Conservation (phyloP, 2,888 invertebrate genomes). For the Pheosia tremula region DNA sequence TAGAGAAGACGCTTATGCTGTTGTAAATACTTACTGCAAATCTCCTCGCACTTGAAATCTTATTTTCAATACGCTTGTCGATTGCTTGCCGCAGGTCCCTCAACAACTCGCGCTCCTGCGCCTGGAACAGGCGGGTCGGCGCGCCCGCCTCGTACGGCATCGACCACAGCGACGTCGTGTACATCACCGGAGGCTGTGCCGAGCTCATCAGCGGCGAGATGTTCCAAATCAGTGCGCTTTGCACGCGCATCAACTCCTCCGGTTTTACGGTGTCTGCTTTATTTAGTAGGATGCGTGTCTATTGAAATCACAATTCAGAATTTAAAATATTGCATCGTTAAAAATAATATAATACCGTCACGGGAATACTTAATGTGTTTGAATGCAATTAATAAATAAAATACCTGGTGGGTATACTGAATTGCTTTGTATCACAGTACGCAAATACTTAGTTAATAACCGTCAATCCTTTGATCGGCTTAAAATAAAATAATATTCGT, state of each 20-base stretch:
- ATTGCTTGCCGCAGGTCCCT: constrained; percentile 93
- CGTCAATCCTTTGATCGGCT: no score
- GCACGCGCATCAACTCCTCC: constrained; percentile 96
- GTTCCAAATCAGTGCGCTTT: constrained; percentile 97
- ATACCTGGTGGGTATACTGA: no score
- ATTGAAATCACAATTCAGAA: constrained; percentile 14
- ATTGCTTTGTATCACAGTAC: no score
- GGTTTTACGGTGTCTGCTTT: constrained; percentile 97
- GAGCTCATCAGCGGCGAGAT: constrained; percentile 98
- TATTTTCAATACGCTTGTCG: constrained; percentile 96
- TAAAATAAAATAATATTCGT: constrained; percentile 9
- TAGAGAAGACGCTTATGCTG: no score
- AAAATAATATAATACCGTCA: not conserved
- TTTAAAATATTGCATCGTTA: not conserved
- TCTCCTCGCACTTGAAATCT: constrained; percentile 96
- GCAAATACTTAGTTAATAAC: no score
- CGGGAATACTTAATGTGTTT: no score
- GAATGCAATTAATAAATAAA: no score
- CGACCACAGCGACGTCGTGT: constrained; percentile 95
- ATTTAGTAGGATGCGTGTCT: constrained; percentile 96
- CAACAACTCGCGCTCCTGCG: constrained; percentile 95
- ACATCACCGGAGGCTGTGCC: constrained; percentile 96
- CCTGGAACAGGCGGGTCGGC: constrained; percentile 91
- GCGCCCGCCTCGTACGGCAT: constrained; percentile 92
- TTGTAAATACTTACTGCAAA: constrained; percentile 90